Conservation (phyloP, 2,113 vertebrate genomes). For the Tragulus kanchil region DNA sequence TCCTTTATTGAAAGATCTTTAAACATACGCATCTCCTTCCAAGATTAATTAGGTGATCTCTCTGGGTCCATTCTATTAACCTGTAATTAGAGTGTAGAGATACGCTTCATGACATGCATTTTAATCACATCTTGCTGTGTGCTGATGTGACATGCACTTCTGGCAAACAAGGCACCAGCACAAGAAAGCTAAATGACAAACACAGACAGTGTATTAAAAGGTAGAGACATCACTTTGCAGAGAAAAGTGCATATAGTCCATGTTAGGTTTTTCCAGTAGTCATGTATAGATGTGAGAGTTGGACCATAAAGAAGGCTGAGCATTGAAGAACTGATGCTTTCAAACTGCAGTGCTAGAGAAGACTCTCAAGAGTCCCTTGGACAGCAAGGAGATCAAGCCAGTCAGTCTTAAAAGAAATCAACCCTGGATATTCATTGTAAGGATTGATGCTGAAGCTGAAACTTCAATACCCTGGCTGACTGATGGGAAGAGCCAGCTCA, state of each 20-base stretch:
- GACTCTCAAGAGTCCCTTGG: not conserved
- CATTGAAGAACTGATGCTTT: not conserved
- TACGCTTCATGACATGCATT: not conserved
- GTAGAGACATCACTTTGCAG: too few relatives aligned
- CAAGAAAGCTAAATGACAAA: too few relatives aligned
- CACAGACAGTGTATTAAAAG: too few relatives aligned
- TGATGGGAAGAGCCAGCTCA: not conserved
- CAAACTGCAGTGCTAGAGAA: rapidly evolving
- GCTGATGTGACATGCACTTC: not conserved
- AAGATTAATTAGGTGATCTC: slow-evolving; percentile 61
- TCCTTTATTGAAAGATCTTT: slow-evolving; percentile 26
- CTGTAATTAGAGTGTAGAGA: slow-evolving; percentile 73
- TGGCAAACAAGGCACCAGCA: not conserved
- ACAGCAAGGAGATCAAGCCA: not conserved
- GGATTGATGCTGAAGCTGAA: not conserved
- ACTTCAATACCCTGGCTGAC: not conserved
- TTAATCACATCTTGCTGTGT: slow-evolving; percentile 48
- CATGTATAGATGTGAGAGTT: not conserved
- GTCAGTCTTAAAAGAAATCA: not conserved
- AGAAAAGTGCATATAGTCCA: too few relatives aligned
- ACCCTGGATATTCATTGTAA: not conserved
- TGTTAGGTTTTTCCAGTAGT: not conserved
- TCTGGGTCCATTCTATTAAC: slow-evolving; percentile 69
- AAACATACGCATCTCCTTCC: slow-evolving; percentile 1
- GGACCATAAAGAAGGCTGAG: not conserved